Base-by-base conservation (phyloP, 2,888 invertebrate species). In the Stictocephala bisonia region DNA sequence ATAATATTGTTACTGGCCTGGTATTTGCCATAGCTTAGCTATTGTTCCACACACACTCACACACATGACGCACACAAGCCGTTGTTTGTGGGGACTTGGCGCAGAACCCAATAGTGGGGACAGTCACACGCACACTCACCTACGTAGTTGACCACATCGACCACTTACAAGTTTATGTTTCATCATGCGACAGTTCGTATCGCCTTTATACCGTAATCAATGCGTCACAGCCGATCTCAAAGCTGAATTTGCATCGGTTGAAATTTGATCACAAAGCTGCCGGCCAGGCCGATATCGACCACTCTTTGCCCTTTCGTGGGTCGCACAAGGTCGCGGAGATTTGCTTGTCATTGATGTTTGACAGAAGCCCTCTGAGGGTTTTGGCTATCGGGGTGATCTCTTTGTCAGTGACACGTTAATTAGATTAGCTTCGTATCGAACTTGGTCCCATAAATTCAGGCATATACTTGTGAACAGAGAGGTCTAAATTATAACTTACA, bases 1-100 rank as follows among this genome's bases (percentile, higher is more conserved):
- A 60, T 60, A 71, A 71, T 71, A 71, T 71, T 71, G 64, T 60
- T 71, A 64, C 60, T 71, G 60, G 44, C 44, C 50, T 50, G 48
- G 71, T 58, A 60, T 50, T 48, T 71, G 71, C 60, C 60, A 31
- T 71, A 35, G 71, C 60, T 71, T 60, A 71, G 71, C 64, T 48
- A 26, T 64, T 31, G 58, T 51, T 24, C 35, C 2, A 22, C 35
- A 22, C 15, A 35, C 56, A 56, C 3, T 29, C 29, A 56, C 56
- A n/a, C n/a, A n/a, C n/a, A n/a, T n/a, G n/a, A n/a, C n/a, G n/a
- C n/a, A n/a, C n/a, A n/a, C n/a, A n/a, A n/a, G n/a, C n/a, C 29
- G 15, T 56, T 18, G 56, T 31, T 26, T 56, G 56, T 56, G 56
- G 31, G n/a, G 56, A 29, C 56, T 56, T 29, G 29, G 56, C n/a